Percentiles rank a stretch among this genome's conserved stretches.
Evolutionary conservation across 64 coral and sea anemone genomes (phyloP).

Genomic region (Stylophora pistillata): DNA sequence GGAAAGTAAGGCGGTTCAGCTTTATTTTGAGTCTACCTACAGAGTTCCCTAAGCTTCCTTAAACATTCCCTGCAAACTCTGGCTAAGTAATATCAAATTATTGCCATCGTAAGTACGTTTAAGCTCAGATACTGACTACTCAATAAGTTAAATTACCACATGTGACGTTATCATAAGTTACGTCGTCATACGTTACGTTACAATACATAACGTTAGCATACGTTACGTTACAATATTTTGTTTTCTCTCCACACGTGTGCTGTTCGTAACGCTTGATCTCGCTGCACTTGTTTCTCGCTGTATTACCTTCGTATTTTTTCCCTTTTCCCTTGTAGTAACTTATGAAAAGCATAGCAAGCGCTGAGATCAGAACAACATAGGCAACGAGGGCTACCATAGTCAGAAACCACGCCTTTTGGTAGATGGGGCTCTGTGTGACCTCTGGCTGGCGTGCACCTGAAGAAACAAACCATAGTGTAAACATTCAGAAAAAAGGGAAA

Average conservation of each 20-base stretch:
- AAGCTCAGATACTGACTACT: too few relatives aligned
- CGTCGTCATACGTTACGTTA: too few relatives aligned
- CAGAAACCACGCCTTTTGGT: constrained; percentile 41
- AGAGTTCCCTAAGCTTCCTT: too few relatives aligned
- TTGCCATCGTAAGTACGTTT: background rate
- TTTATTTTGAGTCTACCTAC: too few relatives aligned
- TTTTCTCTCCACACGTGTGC: background rate
- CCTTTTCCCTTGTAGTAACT: constrained; percentile 18
- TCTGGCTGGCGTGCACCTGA: constrained; percentile 15
- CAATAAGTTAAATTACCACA: too few relatives aligned
- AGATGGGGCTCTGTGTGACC: background rate
- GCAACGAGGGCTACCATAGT: constrained; percentile 22
- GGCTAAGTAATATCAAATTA: too few relatives aligned
- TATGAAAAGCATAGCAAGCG: constrained; percentile 22
- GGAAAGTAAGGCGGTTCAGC: too few relatives aligned
- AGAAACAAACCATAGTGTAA: background rate
- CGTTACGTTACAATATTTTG: background rate
- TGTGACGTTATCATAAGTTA: background rate
- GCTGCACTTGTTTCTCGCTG: background rate
- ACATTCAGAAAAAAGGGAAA: too few relatives aligned
- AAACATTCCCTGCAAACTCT: too few relatives aligned
- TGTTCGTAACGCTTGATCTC: background rate
- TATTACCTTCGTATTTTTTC: constrained; percentile 46
- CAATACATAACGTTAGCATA: background rate
- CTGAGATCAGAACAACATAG: constrained; percentile 12